A percentile compares a stretch with the other conserved stretches of the same genome.
Evolutionary conservation across 2,888 invertebrate genomes (phyloP).

Genomic region (Taenaris catops): DNA sequence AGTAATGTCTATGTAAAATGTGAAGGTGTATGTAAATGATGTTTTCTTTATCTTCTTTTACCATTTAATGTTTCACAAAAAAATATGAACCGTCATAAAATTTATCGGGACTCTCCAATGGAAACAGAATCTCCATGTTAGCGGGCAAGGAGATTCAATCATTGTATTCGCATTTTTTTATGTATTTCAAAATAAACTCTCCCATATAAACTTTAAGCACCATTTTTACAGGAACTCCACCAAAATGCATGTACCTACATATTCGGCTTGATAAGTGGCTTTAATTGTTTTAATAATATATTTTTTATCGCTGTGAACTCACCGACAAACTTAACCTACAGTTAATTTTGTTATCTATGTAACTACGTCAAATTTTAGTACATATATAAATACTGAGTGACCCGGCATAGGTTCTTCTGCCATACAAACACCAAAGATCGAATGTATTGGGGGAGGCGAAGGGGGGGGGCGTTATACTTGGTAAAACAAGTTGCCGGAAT

Average conservation of each 20-base stretch:
- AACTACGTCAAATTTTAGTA: slow-evolving; percentile 17
- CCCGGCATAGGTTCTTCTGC: too few relatives aligned
- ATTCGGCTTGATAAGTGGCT: slow-evolving; percentile 25
- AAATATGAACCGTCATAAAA: too few relatives aligned
- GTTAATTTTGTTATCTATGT: slow-evolving; percentile 21
- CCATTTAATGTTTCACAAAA: too few relatives aligned
- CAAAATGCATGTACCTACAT: slow-evolving; percentile 31
- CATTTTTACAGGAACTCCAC: slow-evolving; percentile 14
- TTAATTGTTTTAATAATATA: slow-evolving; percentile 29
- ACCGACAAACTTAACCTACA: slow-evolving; percentile 16
- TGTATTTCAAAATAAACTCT: slow-evolving; percentile 20
- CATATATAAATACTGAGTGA: too few relatives aligned
- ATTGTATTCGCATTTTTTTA: slow-evolving; percentile 28
- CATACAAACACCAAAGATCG: too few relatives aligned
- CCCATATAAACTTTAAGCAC: slow-evolving; percentile 13
- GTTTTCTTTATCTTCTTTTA: too few relatives aligned
- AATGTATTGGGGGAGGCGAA: too few relatives aligned
- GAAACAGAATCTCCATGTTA: slow-evolving; percentile 19
- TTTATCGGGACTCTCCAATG: slow-evolving; percentile 9
- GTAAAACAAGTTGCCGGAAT: too few relatives aligned
- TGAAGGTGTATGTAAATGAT: too few relatives aligned
- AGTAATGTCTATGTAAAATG: too few relatives aligned
- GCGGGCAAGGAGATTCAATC: slow-evolving; percentile 36
- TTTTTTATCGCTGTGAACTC: slow-evolving; percentile 14
- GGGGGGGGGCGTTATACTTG: too few relatives aligned